Base-by-base conservation (phyloP, 2,888 invertebrate species). In the Limnephilus lunatus region DNA sequence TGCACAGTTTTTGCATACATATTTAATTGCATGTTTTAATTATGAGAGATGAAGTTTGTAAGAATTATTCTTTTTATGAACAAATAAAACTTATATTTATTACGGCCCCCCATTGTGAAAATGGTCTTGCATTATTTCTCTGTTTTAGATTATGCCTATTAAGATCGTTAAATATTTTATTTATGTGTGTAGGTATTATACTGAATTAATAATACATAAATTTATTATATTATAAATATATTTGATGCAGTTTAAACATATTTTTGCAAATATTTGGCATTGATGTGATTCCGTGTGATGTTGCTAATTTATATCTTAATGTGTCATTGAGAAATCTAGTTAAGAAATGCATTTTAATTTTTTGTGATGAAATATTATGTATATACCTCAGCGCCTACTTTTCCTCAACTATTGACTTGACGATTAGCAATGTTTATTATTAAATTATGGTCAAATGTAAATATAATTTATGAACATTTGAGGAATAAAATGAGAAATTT, bases 31-130 rank as follows among this genome's bases (percentile, higher is more conserved):
- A 87, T 31, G 53, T n/a, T 89, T 80, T 19, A 89, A 68, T 80
- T 89, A 32, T 2, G 32, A 89, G 32, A 80, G 25, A 35, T 30
- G 68, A 35, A 89, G 31, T 32, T 80, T 44, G n/a, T 31, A 90
- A 53, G 30, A 90, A 90, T 82, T 48, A 25, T 90, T 82, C 15
- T 90, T 81, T 90, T 90, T 82, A 82, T 44, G 48, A 12, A 81
- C 89, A 81, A 25, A 81, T 89, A 81, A 89, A 89, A 89, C 81
- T 81, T 80, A 35, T 31, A 81, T 89, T 89, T 89, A 89, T 81
- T 81, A 32, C 12, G 7, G 9, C n/a, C n/a, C n/a, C 88, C 88
- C n/a, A 35, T 80, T 89, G 88, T 53, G 88, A 89, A 32, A 30
- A 86, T 86, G 86, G 86, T 86, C 39, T 31, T 80, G 35, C 68